Evolutionary conservation across 1,140 invertebrate species (phyloP), one percentile per base, ranked within the genome.

Genomic region (Drusus annulatus): DNA sequence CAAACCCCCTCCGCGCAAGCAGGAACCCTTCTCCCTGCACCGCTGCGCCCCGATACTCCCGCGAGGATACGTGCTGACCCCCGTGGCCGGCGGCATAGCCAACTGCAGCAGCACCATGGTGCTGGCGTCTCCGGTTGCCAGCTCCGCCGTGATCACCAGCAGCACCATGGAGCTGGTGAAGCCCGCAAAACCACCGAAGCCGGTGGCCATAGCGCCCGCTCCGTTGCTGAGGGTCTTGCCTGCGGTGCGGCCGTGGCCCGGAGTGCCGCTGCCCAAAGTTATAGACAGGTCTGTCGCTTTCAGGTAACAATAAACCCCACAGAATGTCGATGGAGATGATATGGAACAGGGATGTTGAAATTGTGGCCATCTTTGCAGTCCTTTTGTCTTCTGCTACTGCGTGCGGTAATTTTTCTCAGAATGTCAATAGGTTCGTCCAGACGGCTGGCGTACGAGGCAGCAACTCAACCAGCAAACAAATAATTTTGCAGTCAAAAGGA

Each of bases 221-320:
- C 79, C 79, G 4, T 21, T 80, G 7, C 21, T 80, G 1, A 50
- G 79, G 21, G 79, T 80, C 1, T 25, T 76, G 58, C 71, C 79
- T 0, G 79, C 71, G 3, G 28, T 69, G 6, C 19, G 79, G 5
- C 79, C 71, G 7, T n/a, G 58, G 15, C 71, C 76, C 7, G 45
- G 45, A 17, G 28, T 50, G 31, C 45, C 31, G 19, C 19, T 21
- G 45, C 45, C 36, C 36, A 63, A 28, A 21, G n/a, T n/a, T n/a
- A 28, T 63, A 21, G 60, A 63, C 23, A 63, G 60, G 60, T 63
- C 23, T 63, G 60, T 56, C 54, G 10, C 54, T 16, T 56, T 17
- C 54, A 56, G 54, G 54, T 56, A 56, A 56, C 19, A 56, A 56
- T n/a, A 56, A 56, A 17, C 17, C 19, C 19, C 10, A 10, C 10